Percentiles rank a stretch among this genome's conserved stretches.
These are phyloP conservation scores for Molanna angustata DNA, from an alignment of 2,888 invertebrate species.

Conservation along the genomic window DNA sequence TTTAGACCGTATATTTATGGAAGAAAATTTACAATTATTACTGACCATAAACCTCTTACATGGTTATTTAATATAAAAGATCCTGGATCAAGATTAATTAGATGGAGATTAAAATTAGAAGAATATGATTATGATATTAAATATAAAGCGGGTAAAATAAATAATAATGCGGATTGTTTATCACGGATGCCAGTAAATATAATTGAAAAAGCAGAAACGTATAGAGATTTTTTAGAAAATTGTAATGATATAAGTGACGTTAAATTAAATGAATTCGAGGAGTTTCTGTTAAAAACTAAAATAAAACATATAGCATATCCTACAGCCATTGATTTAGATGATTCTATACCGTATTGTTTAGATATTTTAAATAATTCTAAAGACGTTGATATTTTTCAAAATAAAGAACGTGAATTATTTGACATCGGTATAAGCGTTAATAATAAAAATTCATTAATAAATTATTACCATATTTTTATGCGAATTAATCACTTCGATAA, in stretches of 20 bases:
- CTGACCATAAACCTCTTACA: conserved; percentile 35
- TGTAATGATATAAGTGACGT: background rate
- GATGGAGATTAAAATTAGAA: conserved; percentile 36
- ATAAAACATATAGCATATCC: background rate
- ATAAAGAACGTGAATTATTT: background rate
- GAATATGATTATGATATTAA: conserved; percentile 36
- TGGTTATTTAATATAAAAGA: conserved; percentile 36
- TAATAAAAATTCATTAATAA: conserved; percentile 29
- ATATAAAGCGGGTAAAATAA: conserved; percentile 35
- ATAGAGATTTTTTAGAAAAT: background rate
- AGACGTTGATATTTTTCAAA: background rate
- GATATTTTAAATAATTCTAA: background rate
- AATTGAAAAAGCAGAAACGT: background rate
- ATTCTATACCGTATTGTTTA: background rate
- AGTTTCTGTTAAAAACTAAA: background rate
- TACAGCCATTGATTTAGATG: background rate
- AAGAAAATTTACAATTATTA: conserved; percentile 35
- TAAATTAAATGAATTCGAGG: background rate
- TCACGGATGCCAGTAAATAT: background rate
- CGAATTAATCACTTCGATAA: background rate
- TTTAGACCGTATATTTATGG: conserved; percentile 38
- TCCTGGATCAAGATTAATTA: conserved; percentile 34
- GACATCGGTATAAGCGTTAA: background rate
- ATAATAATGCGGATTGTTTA: conserved; percentile 25
- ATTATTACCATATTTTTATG: conserved; percentile 20